These are phyloP conservation scores for Laticauda laticaudata DNA, from an alignment of 2,113 vertebrate species.

Conservation along the genomic window DNA sequence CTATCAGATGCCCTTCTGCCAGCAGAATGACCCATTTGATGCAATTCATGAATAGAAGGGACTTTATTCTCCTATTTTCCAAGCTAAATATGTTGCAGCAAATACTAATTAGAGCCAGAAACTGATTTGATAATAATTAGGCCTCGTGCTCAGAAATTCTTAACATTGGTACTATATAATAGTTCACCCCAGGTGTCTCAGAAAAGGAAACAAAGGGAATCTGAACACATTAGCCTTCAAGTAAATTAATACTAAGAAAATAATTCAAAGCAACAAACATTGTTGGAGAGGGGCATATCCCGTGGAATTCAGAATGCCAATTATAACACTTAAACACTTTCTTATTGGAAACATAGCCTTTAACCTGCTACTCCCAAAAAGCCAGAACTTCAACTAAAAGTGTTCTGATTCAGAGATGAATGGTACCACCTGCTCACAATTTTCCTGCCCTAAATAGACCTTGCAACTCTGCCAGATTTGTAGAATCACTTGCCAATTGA, in stretches of 20 bases:
- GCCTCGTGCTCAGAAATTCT: background rate
- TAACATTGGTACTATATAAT: background rate
- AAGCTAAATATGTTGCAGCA: background rate
- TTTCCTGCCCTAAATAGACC: background rate
- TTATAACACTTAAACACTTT: background rate
- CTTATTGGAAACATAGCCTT: background rate
- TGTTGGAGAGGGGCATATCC: background rate
- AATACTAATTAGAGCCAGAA: background rate
- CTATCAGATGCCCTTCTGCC: background rate
- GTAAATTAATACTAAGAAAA: background rate
- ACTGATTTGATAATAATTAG: background rate
- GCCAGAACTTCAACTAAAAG: background rate
- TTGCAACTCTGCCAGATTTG: background rate
- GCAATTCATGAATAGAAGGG: background rate
- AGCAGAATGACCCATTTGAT: background rate
- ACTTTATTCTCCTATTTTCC: background rate
- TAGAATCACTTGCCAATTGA: background rate
- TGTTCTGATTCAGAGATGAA: background rate
- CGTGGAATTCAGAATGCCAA: background rate
- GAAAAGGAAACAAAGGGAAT: background rate
- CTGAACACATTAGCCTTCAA: background rate
- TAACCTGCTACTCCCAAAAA: background rate
- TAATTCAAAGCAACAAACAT: background rate
- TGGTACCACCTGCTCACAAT: background rate
- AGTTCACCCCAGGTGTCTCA: background rate